Evolutionary conservation across 1,140 invertebrate genomes (phyloP).

Genomic region (Lordiphosa clarofinis): DNA sequence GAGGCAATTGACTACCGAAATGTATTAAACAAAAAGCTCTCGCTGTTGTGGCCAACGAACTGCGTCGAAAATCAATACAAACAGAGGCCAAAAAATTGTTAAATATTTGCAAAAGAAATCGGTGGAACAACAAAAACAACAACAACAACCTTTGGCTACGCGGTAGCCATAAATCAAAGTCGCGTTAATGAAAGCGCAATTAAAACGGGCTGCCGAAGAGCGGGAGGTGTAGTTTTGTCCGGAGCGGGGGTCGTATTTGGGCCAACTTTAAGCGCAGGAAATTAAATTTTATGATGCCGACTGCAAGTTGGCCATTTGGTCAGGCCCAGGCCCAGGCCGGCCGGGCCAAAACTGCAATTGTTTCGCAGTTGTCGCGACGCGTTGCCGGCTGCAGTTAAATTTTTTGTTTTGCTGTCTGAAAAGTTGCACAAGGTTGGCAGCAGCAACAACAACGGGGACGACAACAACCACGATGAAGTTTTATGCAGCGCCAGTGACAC

Average conservation of each 20-base stretch:
- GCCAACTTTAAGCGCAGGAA: slow-evolving; percentile 74
- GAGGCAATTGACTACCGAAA: slow-evolving; percentile 69
- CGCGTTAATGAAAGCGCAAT: slow-evolving; percentile 78
- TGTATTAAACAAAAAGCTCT: slow-evolving; percentile 70
- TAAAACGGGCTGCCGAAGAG: slow-evolving; percentile 60
- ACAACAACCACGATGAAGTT: slow-evolving; percentile 62
- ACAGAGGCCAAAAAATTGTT: slow-evolving; percentile 53
- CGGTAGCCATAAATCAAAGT: slow-evolving; percentile 78
- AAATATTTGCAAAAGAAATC: slow-evolving; percentile 78
- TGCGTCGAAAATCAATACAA: slow-evolving; percentile 65
- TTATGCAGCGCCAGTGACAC: slow-evolving; percentile 64
- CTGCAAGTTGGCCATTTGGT: slow-evolving; percentile 66
- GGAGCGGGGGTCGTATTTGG: slow-evolving; percentile 53
- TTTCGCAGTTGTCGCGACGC: slow-evolving; percentile 33
- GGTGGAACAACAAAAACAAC: slow-evolving; percentile 33
- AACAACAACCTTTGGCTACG: slow-evolving; percentile 66
- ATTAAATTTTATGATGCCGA: slow-evolving; percentile 75
- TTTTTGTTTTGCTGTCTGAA: slow-evolving; percentile 69
- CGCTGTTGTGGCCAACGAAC: slow-evolving; percentile 32
- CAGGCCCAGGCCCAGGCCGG: slow-evolving; percentile 47
- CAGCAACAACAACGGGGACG: slow-evolving; percentile 27
- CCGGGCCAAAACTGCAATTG: slow-evolving; percentile 36
- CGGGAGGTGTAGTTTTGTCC: slow-evolving; percentile 5
- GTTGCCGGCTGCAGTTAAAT: slow-evolving; percentile 63
- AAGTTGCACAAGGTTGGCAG: slow-evolving; percentile 71